Percentiles rank a stretch among this genome's conserved stretches.
These are phyloP conservation scores for Byasa hedistus DNA, from an alignment of 2,888 invertebrate genomes.

Conservation along the genomic window DNA sequence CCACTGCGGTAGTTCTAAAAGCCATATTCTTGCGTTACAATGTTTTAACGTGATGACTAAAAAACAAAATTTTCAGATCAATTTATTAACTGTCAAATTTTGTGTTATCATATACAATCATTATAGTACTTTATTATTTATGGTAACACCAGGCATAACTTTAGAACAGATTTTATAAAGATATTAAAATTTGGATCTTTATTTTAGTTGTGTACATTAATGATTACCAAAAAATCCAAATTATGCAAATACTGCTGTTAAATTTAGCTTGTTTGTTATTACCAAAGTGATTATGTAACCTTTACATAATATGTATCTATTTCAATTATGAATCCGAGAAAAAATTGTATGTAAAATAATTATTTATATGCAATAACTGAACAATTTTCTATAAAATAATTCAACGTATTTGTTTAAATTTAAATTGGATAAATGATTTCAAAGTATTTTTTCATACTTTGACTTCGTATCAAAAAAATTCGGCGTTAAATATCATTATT, in stretches of 20 bases:
- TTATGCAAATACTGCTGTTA: neutral
- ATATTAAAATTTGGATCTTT: neutral
- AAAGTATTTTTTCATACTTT: too few species aligned
- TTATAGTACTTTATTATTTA: neutral
- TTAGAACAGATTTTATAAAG: neutral
- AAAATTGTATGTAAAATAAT: neutral
- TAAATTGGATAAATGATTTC: too few species aligned
- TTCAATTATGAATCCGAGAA: neutral
- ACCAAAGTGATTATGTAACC: neutral
- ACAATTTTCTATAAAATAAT: too few species aligned
- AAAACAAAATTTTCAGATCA: neutral
- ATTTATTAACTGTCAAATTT: neutral
- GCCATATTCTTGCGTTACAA: constrained; percentile 35
- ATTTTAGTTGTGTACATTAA: neutral
- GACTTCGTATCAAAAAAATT: too few species aligned
- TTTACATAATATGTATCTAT: neutral
- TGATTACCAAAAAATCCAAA: neutral
- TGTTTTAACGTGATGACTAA: neutral
- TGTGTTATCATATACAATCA: neutral
- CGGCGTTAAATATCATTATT: too few species aligned
- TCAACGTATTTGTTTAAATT: too few species aligned
- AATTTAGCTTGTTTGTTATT: neutral
- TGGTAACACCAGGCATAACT: neutral
- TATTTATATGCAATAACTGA: too few species aligned
- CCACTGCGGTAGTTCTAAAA: constrained; percentile 61